phyloP scores from a whole-genome alignment of 2,888 invertebrate species.

The Netelia virgata region DNA sequence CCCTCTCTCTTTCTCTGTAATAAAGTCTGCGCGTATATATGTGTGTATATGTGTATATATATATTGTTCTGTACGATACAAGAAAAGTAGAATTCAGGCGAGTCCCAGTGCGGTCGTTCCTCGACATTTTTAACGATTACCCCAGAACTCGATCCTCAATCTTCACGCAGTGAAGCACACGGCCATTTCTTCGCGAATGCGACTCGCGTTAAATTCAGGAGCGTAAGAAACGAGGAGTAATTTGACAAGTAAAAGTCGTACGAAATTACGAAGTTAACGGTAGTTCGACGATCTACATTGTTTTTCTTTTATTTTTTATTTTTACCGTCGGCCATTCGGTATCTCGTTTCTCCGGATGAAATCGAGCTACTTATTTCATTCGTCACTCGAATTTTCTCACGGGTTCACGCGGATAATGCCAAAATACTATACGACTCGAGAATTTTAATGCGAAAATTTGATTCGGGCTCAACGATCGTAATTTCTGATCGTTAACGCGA shows the following conservation, averaged over 20 bases:
- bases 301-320: slow-evolving; percentile 45
- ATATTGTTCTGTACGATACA: not conserved
- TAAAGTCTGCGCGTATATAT: slow-evolving; percentile 38
- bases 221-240: slow-evolving; percentile 18
- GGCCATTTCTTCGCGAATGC: slow-evolving; percentile 13
- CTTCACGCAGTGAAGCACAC: not conserved
- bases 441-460: too few relatives aligned
- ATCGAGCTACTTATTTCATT: slow-evolving; percentile 9
- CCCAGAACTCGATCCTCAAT: slow-evolving; percentile 15
- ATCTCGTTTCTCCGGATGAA: slow-evolving; percentile 35
- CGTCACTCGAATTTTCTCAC: too few relatives aligned
- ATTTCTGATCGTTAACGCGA: too few relatives aligned
- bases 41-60: not conserved
- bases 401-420: too few relatives aligned
- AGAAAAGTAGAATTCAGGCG: not conserved
- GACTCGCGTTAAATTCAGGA: not conserved
- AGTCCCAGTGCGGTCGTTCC: not conserved
- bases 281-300: not conserved
- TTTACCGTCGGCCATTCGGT: slow-evolving; percentile 36
- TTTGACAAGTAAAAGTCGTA: slow-evolving; percentile 45
- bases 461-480: too few relatives aligned
- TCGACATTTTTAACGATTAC: slow-evolving; percentile 12
- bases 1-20: slow-evolving; percentile 19
- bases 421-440: too few relatives aligned
- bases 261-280: slow-evolving; percentile 23